Evolutionary conservation across 2,797 vertebrate species (phyloP), one percentile per base, ranked within the genome.

Genomic region (Linurgus olivaceus): DNA sequence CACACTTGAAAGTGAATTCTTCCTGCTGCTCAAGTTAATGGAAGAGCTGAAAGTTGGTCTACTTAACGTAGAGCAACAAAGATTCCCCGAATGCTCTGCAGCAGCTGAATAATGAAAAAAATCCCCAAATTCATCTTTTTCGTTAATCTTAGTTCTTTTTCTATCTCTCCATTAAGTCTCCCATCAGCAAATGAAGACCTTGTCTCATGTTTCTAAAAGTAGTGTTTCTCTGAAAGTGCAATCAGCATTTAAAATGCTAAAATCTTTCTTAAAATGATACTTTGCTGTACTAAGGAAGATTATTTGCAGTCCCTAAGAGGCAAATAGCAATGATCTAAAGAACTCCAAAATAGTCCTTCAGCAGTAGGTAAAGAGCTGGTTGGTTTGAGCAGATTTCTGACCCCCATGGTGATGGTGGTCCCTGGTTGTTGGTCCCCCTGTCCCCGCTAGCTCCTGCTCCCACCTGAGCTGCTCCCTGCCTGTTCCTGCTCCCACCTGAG

Each of bases 111-210:
- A 82, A 89, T 23, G 26, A 72, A 73, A 84, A 84, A 80, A 73
- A 86, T 10, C 29, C 65, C 82, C 24, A 38, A 73, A 87, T 78
- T 66, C 28, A 45, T 79, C 23, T 78, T 79, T 66, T 83, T n/a
- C 0, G 0, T 63, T 65, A 67, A 57, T 76, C 72, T 81, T 55
- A 7, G 70, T 20, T 76, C 51, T 82, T 93, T 85, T 85, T 50
- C 50, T 29, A 90, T 83, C 78, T 73, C 78, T 68, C 24, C 63
- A 52, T 76, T 76, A 74, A 94, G 71, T 59, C 33, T 94, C 58
- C 72, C 73, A 93, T 62, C 90, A 93, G 94, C 87, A 80, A 80
- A 94, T 94, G 52, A 93, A 94, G 86, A 90, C 77, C 70, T 90
- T 83, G 52, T 65, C 89, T 71, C 72, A 51, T 48, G 94, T 51